Evolutionary conservation across 1,140 invertebrate genomes (phyloP).

Genomic region (Cephus cinctus): DNA sequence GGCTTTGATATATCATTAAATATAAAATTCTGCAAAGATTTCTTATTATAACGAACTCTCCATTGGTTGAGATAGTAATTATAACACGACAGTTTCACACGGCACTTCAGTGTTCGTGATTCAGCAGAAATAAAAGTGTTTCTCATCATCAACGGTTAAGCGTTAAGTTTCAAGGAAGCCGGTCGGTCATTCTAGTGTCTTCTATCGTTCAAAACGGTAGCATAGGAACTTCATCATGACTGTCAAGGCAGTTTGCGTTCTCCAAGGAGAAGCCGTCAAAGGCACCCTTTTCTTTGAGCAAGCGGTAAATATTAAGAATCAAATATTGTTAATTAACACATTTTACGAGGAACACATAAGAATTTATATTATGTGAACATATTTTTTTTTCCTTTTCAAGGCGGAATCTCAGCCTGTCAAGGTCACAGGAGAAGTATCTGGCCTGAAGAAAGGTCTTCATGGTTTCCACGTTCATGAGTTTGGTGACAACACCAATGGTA

Average conservation of each 20-base stretch:
- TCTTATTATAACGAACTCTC: too few species aligned
- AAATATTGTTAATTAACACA: background rate
- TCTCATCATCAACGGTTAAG: background rate
- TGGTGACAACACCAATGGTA: constrained; percentile 91
- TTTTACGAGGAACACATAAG: too few species aligned
- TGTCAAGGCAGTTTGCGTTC: constrained; percentile 80
- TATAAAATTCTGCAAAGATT: too few species aligned
- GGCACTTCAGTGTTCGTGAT: constrained; percentile 31
- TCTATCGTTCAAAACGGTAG: constrained; percentile 9
- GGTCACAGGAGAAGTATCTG: constrained; percentile 71
- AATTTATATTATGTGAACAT: background rate
- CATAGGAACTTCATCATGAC: too few species aligned
- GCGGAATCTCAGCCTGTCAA: constrained; percentile 57
- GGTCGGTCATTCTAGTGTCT: background rate
- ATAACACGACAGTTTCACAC: too few species aligned
- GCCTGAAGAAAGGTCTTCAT: constrained; percentile 70
- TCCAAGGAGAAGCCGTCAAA: constrained; percentile 75
- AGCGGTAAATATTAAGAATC: constrained; percentile 59
- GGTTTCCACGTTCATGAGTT: constrained; percentile 98
- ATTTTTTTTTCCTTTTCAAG: constrained; percentile 38
- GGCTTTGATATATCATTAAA: too few species aligned
- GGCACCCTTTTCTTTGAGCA: constrained; percentile 80
- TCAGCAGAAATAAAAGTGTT: constrained; percentile 31
- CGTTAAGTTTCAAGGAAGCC: background rate
- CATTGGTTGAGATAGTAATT: too few species aligned